These are phyloP conservation scores for Bombylius discolor DNA, from an alignment of 2,888 invertebrate genomes.

Conservation along the genomic window DNA sequence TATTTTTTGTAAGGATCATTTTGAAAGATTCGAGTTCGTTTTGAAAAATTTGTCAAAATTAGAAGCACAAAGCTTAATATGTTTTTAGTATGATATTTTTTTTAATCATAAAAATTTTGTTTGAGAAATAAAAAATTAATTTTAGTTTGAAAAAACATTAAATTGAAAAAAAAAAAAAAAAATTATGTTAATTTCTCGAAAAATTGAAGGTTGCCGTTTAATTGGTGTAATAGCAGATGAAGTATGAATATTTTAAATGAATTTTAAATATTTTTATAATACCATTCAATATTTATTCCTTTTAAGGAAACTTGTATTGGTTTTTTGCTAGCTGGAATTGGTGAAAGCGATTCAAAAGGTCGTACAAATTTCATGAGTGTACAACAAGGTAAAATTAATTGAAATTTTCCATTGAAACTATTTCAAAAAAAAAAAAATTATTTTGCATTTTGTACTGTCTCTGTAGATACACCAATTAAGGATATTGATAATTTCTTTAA, in stretches of 20 bases:
- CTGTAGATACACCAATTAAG: background rate
- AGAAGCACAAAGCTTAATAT: too few species aligned
- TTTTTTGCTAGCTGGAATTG: conserved; percentile 4
- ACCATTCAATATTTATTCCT: background rate
- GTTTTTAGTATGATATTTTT: too few species aligned
- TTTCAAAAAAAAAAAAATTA: too few species aligned
- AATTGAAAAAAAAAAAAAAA: too few species aligned
- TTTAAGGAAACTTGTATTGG: conserved; percentile 4
- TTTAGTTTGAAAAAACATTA: too few species aligned
- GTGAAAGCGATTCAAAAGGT: background rate
- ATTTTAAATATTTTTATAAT: background rate
- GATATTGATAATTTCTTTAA: background rate
- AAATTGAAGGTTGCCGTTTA: background rate
- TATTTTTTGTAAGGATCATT: too few species aligned
- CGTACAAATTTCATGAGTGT: background rate
- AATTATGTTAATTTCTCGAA: background rate
- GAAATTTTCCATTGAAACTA: too few species aligned
- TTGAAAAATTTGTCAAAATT: too few species aligned
- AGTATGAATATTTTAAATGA: background rate
- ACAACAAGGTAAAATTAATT: background rate
- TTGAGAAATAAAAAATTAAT: too few species aligned
- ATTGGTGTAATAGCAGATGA: conserved; percentile 6
- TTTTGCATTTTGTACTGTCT: too few species aligned
- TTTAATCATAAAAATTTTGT: too few species aligned
- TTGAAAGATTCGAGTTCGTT: too few species aligned